These are phyloP conservation scores for Falco biarmicus DNA, from an alignment of 2,797 vertebrate genomes.

Conservation along the genomic window DNA sequence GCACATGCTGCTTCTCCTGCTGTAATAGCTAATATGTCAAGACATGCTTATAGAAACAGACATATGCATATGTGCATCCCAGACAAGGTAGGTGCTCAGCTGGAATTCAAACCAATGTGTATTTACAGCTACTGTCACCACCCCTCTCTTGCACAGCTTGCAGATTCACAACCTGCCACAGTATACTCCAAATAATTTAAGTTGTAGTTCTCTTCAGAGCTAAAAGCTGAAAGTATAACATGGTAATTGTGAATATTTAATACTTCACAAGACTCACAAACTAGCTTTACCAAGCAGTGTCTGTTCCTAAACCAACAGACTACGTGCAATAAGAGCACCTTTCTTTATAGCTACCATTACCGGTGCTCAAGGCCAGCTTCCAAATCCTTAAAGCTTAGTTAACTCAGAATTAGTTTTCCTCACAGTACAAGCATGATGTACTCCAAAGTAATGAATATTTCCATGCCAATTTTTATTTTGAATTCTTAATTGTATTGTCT, in stretches of 20 bases:
- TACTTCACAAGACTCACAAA: neutral
- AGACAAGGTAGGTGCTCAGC: slow-evolving; percentile 36
- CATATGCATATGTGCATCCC: neutral
- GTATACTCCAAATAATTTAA: slow-evolving; percentile 14
- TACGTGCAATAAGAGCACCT: neutral
- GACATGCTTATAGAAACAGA: slow-evolving; percentile 17
- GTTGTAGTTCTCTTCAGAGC: neutral
- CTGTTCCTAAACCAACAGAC: neutral
- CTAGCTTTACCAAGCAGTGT: neutral
- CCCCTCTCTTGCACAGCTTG: neutral
- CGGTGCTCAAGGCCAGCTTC: neutral
- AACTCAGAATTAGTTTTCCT: slow-evolving; percentile 29
- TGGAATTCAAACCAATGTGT: slow-evolving; percentile 35
- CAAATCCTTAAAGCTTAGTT: neutral
- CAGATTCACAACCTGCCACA: neutral
- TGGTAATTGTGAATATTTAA: neutral
- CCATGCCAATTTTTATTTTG: neutral
- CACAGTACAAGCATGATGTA: neutral
- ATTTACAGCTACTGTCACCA: neutral
- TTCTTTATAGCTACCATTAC: neutral
- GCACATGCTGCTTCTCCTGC: slow-evolving; percentile 42
- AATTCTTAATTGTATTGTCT: neutral
- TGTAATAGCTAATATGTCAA: slow-evolving; percentile 43
- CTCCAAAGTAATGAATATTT: neutral
- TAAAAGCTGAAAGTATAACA: neutral